A percentile compares a stretch with the other conserved stretches of the same genome.
Evolutionary conservation across 2,888 invertebrate genomes (phyloP).

Genomic region (Chloroclysta siterata): DNA sequence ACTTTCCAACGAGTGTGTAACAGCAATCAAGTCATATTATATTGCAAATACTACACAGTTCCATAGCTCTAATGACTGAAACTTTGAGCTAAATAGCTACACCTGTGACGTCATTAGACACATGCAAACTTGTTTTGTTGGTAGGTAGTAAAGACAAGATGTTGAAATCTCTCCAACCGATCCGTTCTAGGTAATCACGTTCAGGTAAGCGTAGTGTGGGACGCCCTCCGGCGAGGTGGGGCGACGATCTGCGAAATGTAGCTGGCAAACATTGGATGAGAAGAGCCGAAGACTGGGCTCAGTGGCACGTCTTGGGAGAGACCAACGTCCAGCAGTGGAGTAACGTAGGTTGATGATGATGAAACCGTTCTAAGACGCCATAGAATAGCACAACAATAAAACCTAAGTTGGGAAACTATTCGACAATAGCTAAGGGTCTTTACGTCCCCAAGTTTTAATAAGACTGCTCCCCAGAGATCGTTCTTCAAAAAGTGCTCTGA

Average conservation of each 20-base stretch:
- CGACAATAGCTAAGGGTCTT: conserved; percentile 15
- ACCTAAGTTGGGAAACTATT: conserved; percentile 10
- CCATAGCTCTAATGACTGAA: background rate
- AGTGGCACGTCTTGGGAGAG: too few species aligned
- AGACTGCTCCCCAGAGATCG: conserved; percentile 41
- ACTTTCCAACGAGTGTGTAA: too few species aligned
- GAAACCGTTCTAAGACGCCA: too few species aligned
- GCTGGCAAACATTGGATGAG: too few species aligned
- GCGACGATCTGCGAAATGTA: too few species aligned
- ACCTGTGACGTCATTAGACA: conserved; percentile 28
- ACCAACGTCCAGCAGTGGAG: too few species aligned
- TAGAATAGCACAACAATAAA: conserved; percentile 6
- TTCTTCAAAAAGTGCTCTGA: conserved; percentile 42
- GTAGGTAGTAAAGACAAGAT: background rate
- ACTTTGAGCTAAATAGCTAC: conserved; percentile 11
- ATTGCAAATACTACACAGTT: background rate
- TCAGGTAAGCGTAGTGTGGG: too few species aligned
- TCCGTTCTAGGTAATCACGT: too few species aligned
- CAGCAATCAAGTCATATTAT: too few species aligned
- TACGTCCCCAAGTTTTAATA: conserved; percentile 36
- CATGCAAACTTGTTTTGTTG: conserved; percentile 13
- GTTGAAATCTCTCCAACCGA: background rate
- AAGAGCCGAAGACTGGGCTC: too few species aligned
- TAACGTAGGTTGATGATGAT: too few species aligned
- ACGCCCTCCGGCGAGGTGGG: too few species aligned